A percentile compares a stretch with the other conserved stretches of the same genome.
phyloP scores from a whole-genome alignment of 1,140 invertebrate genomes.

The Psix sp. region DNA sequence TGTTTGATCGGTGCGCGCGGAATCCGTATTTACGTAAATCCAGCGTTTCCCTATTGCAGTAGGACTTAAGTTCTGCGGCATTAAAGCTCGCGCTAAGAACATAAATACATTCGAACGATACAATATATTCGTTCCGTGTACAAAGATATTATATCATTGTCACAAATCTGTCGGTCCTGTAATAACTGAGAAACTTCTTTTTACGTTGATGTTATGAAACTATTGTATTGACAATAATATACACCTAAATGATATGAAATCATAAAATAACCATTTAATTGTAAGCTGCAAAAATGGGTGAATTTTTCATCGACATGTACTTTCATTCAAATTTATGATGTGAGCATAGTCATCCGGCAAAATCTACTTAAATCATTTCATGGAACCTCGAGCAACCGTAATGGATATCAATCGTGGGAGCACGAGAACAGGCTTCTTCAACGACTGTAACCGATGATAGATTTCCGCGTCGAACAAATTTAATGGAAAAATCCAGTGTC shows the following conservation, averaged over 20 bases:
- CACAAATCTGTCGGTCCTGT: slow-evolving; percentile 21
- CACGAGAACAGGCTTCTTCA: slow-evolving; percentile 64
- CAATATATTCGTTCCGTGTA: slow-evolving; percentile 38
- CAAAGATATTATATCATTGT: slow-evolving; percentile 31
- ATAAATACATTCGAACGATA: slow-evolving; percentile 64
- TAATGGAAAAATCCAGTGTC: slow-evolving; percentile 78
- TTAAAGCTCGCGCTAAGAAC: slow-evolving; percentile 66
- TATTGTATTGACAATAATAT: too few relatives aligned
- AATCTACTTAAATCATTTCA: slow-evolving; percentile 63
- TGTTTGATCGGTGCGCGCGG: slow-evolving; percentile 75
- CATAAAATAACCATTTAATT: too few relatives aligned
- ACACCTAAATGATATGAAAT: too few relatives aligned
- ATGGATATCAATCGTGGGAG: slow-evolving; percentile 69
- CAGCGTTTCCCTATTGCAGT: slow-evolving; percentile 64
- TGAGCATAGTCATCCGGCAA: slow-evolving; percentile 37
- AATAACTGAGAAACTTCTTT: slow-evolving; percentile 17
- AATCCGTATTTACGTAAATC: slow-evolving; percentile 77
- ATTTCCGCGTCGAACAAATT: slow-evolving; percentile 75
- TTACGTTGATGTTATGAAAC: slow-evolving; percentile 8
- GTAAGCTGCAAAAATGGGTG: not conserved
- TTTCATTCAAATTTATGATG: slow-evolving; percentile 44
- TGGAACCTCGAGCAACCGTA: slow-evolving; percentile 67
- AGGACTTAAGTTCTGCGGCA: slow-evolving; percentile 62
- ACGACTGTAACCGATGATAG: slow-evolving; percentile 74
- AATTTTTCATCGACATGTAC: slow-evolving; percentile 10